Percentiles rank a stretch among this genome's conserved stretches.
Conservation (phyloP, 2,113 vertebrate species). For the Nanorana parkeri region DNA sequence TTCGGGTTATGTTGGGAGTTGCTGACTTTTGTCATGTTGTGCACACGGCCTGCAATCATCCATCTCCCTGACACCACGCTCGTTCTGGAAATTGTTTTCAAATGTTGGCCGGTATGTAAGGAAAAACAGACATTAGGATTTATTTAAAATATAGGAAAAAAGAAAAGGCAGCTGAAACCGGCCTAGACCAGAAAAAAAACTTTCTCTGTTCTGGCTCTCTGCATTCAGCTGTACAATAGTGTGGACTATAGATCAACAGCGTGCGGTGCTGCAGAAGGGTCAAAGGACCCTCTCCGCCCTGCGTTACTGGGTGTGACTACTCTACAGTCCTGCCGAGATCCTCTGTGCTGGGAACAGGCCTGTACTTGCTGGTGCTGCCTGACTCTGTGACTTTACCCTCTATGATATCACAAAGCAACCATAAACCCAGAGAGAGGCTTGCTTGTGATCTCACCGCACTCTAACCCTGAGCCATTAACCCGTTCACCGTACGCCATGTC, state of each 20-base stretch:
- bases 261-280: conserved; percentile 10
- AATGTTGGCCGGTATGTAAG: background rate
- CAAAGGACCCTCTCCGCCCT: conserved; percentile 20
- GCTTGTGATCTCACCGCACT: conserved; percentile 44
- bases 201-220: background rate
- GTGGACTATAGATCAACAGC: conserved; percentile 8
- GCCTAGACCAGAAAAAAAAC: background rate
- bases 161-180: background rate
- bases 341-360: conserved; percentile 40
- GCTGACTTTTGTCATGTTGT: background rate
- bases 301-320: conserved; percentile 25
- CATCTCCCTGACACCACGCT: no score
- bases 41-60: background rate
- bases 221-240: background rate
- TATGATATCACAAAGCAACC: conserved; percentile 44
- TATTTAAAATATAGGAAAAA: background rate
- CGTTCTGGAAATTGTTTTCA: background rate
- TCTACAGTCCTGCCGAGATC: conserved; percentile 32
- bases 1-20: background rate
- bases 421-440: conserved; percentile 32
- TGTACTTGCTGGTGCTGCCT: conserved; percentile 26
- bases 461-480: conserved; percentile 31
- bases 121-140: background rate
- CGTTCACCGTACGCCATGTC: background rate
- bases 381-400: conserved; percentile 51